Evolutionary conservation across 2,113 vertebrate species (phyloP).

Genomic region (Ginglymostoma cirratum): DNA sequence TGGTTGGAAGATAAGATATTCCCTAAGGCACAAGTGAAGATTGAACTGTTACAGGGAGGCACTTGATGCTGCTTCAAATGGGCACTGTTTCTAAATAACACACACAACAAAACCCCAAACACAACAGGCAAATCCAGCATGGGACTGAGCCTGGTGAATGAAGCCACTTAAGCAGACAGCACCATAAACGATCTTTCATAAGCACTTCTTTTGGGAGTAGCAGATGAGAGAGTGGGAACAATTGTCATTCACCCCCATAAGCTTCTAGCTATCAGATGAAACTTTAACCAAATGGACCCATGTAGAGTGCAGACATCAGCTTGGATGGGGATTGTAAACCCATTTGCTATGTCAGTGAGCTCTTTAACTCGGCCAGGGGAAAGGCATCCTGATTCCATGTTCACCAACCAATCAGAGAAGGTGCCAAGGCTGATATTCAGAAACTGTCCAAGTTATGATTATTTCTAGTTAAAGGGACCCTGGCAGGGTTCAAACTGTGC

Average conservation of each 20-base stretch:
- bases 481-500: neutral
- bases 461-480: neutral
- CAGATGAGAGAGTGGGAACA: neutral
- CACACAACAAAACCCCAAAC: neutral
- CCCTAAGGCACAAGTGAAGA: neutral
- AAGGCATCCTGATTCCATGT: neutral
- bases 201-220: neutral
- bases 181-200: neutral
- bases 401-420: neutral
- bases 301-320: no score
- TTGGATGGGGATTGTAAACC: neutral
- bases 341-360: neutral
- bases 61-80: neutral
- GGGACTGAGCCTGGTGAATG: neutral
- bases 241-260: neutral
- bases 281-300: neutral
- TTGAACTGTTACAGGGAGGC: neutral
- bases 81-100: neutral
- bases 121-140: neutral
- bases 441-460: neutral
- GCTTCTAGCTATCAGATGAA: neutral
- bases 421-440: neutral
- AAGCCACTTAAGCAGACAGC: neutral
- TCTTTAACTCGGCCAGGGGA: neutral
- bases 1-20: neutral